Base-by-base conservation (phyloP, 2,888 invertebrate genomes). In the Standfussiana lucernea region DNA sequence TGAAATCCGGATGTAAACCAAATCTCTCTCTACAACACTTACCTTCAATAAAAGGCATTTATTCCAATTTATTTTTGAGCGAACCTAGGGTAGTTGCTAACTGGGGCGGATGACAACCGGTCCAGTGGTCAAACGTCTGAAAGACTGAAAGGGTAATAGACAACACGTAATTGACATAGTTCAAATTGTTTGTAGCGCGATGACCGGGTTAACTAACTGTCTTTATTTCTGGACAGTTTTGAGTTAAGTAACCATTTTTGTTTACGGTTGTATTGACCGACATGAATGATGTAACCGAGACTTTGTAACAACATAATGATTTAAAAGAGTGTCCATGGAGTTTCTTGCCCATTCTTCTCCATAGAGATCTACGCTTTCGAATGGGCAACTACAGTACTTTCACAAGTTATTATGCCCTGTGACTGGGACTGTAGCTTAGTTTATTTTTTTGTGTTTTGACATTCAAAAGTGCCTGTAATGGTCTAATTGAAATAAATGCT, bases 11-110 rank as follows among this genome's bases (percentile, higher is more conserved):
- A n/a, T n/a, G 3, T 37, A 40, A 50, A 47, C 56, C 40, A 59
- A 74, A 56, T 78, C 35, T 21, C 28, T 65, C 32, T 72, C 35
- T 35, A 32, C 13, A 61, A 61, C 35, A 42, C 13, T 56, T 53
- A 47, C 2, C 42, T 50, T 59, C 8, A 50, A 24, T 42, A 50
- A 53, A 67, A 32, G 72, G 21, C 21, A 15, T 71, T 69, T 68
- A 61, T 50, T 50, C 24, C 8, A 37, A 53, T 65, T 47, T 10
- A 3, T 40, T 47, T 59, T 45, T 47, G 15, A 18, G n/a, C 1
- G 40, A 72, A 75, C 71, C n/a, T 7, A 42, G 70, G 69, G 70
- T 56, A 68, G 70, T 68, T 24, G 62, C 61, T 42, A 68, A 83
- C 79, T 68, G 66, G 71, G 50, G 79, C 66, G 37, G 62, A 7